Evolutionary conservation across 2,113 vertebrate genomes (phyloP), one percentile per base, ranked within the genome.

Genomic region (Hylia prasina): DNA sequence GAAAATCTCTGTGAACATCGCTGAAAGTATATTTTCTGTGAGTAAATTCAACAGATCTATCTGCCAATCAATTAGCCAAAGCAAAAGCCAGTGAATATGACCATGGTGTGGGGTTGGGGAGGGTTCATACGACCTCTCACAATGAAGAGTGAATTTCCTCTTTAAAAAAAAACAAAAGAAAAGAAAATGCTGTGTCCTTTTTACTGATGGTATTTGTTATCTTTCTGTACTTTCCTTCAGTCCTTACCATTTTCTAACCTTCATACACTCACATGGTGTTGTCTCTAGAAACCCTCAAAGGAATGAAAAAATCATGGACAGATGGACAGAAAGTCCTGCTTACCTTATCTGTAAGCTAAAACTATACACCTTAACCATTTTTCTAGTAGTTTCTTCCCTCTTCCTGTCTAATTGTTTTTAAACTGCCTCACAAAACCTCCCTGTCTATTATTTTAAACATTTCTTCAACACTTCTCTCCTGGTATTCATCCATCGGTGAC

Each of bases 41-140:
- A 39, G 17, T 73, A 51, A 87, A 51, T 87, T 81, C 37, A 42
- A 28, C 31, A 81, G 40, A 31, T 57, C 19, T 31, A 10, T 79
- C 75, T 92, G 54, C 30, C 22, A 31, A 3, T 88, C 7, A 2
- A 16, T 75, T 47, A 68, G 30, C 35, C 27, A 39, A 68, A 76
- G 37, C 13, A 76, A 60, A 13, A 87, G 3, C 4, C 35, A 31
- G 6, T 28, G 33, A 50, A 51, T 57, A 8, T 47, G 23, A 27
- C n/a, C 30, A 6, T 51, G 15, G 35, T 5, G 4, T 48, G 13
- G 7, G 10, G 1, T 1, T 60, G 42, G 22, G 9, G 6, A 31
- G 17, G 3, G 2, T 47, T 87, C 6, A 2, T 1, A 1, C 42
- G 16, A 54, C 17, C 48, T 64, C 30, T 8, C 11, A 23, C 13